Evolutionary conservation across 2,888 invertebrate genomes (phyloP), one percentile per base, ranked within the genome.

Genomic region (Pegoplata infirma): DNA sequence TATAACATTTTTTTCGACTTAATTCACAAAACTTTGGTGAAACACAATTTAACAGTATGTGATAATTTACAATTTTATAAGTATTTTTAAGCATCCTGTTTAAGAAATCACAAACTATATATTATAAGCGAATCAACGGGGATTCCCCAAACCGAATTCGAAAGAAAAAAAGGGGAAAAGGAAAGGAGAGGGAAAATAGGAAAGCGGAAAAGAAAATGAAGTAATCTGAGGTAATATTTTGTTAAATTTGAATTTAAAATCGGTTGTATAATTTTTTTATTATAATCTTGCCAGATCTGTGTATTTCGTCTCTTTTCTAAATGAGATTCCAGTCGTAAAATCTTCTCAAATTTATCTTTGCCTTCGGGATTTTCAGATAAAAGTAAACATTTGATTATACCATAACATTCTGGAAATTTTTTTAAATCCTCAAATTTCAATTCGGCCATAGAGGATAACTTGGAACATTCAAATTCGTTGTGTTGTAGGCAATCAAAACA

Each of bases 311-410:
- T 89, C 72, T 91, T 86, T 0, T 91, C 89, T 69, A 91, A 81
- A 84, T 94, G 94, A 0, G 91, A 90, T 82, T 93, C 93, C 83
- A 93, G 88, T 61, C 90, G 84, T 81, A 91, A 83, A 49, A 94
- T 89, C 81, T 90, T 87, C 0, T 90, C 85, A 91, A 92, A 93
- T 19, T 85, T 83, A 1, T 82, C 76, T 36, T 84, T 82, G 14
- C 90, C 89, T 0, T 86, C 83, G 0, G 71, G 56, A 63, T 89
- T 88, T 80, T 89, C 90, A 79, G 90, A 90, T 49, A 92, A 81
- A 3, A 92, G 81, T 19, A 91, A 88, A 55, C 91, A 90, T 12
- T 92, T 87, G 0, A 90, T 85, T 0, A 90, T 84, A 5, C 91
- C 84, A 47, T 81, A 84, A 0, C 84, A 63, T 8, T 85, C 84